Evolutionary conservation across 2,113 vertebrate species (phyloP).

Genomic region (Merops nubicus): DNA sequence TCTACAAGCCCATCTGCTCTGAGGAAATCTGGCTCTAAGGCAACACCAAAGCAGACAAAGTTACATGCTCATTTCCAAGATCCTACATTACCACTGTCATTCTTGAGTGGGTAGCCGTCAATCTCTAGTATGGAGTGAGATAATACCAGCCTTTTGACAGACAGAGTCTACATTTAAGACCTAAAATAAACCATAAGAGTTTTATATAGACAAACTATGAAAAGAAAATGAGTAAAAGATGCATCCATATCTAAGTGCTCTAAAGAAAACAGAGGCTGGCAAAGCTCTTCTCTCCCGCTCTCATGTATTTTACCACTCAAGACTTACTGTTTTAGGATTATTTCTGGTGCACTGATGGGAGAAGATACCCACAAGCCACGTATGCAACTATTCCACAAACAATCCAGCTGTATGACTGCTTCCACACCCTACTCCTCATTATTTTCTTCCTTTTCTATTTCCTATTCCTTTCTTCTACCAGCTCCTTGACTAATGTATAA

Average conservation of each 20-base stretch:
- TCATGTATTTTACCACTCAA: background rate
- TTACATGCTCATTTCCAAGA: background rate
- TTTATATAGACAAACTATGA: slow-evolving; percentile 50
- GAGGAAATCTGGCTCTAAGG: background rate
- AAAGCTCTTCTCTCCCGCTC: background rate
- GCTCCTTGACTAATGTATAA: background rate
- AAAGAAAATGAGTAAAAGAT: slow-evolving; percentile 50
- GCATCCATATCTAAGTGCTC: background rate
- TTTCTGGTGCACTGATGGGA: background rate
- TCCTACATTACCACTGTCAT: background rate
- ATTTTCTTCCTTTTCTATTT: background rate
- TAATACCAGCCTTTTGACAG: slow-evolving; percentile 53
- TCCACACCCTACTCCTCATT: background rate
- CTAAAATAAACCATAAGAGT: background rate
- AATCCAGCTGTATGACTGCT: background rate
- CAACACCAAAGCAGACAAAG: background rate
- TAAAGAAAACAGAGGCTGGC: background rate
- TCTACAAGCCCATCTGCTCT: background rate
- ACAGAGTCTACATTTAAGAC: slow-evolving; percentile 39
- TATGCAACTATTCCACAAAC: background rate
- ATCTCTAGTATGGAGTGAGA: slow-evolving; percentile 1
- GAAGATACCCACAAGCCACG: background rate
- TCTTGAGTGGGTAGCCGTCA: slow-evolving; percentile 54
- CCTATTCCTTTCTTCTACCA: background rate
- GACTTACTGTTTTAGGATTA: slow-evolving; percentile 17